Evolutionary conservation across 2,797 vertebrate species (phyloP).

Genomic region (Miichthys miiuy): DNA sequence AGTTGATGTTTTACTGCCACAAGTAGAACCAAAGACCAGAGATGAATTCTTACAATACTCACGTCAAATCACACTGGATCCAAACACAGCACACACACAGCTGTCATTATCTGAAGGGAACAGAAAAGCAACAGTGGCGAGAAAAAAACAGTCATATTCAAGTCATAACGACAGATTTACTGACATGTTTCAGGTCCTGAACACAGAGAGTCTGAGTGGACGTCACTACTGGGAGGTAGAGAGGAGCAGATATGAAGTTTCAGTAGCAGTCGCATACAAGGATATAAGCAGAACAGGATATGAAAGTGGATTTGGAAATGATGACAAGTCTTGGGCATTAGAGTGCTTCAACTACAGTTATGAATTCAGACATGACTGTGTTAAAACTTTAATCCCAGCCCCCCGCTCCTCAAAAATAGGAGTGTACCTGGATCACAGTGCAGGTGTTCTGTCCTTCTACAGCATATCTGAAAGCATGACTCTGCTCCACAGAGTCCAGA

Average conservation of each 20-base stretch:
- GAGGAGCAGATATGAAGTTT: slow-evolving; percentile 2
- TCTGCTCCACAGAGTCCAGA: slow-evolving; percentile 55
- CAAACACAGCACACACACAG: slow-evolving; percentile 8
- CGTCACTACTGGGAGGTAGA: slow-evolving; percentile 41
- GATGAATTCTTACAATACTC: slow-evolving; percentile 13
- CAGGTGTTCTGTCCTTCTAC: slow-evolving; percentile 35
- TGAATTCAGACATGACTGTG: slow-evolving; percentile 23
- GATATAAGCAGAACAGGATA: slow-evolving; percentile 33
- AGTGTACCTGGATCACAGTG: slow-evolving; percentile 35
- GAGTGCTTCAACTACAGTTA: slow-evolving; percentile 22
- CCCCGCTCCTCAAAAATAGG: slow-evolving; percentile 31
- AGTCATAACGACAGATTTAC: slow-evolving; percentile 32
- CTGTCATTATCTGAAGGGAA: slow-evolving; percentile 7
- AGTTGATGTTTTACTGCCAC: background rate
- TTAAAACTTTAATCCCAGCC: background rate
- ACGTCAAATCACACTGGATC: slow-evolving; percentile 31
- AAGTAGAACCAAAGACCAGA: slow-evolving; percentile 17
- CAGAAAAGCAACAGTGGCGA: slow-evolving; percentile 25
- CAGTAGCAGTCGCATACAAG: slow-evolving; percentile 32
- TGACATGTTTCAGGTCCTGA: slow-evolving; percentile 39
- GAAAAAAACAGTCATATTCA: background rate
- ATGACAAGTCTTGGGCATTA: slow-evolving; percentile 40
- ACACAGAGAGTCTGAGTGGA: slow-evolving; percentile 7
- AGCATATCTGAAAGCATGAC: slow-evolving; percentile 25
- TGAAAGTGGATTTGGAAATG: slow-evolving; percentile 35